These are phyloP conservation scores for Porites lutea DNA, from an alignment of 64 coral and sea anemone species.

Conservation along the genomic window DNA sequence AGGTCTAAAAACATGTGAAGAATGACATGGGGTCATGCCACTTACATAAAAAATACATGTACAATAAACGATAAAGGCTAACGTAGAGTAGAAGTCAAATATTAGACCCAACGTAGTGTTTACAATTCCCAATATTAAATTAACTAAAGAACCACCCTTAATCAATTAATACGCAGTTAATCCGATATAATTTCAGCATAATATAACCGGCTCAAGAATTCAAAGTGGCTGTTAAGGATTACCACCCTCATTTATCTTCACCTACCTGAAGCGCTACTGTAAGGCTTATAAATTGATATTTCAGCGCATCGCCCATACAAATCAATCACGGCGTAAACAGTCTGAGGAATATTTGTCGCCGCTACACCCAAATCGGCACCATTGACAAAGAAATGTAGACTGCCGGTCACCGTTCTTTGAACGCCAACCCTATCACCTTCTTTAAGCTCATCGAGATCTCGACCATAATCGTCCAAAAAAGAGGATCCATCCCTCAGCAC, in stretches of 20 bases:
- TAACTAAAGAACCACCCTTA: slow-evolving; percentile 1
- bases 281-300: slow-evolving; percentile 80
- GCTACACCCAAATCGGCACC: slow-evolving; percentile 91
- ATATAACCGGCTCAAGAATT: not conserved
- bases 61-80: no score
- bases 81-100: no score
- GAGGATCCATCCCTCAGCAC: slow-evolving; percentile 89
- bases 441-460: slow-evolving; percentile 85
- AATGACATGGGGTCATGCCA: no score
- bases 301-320: slow-evolving; percentile 97
- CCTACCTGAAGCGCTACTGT: slow-evolving; percentile 58
- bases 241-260: not conserved
- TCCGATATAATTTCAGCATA: no score
- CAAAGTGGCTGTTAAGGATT: not conserved
- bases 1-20: no score
- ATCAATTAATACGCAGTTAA: not conserved
- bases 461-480: slow-evolving; percentile 81
- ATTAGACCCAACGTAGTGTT: not conserved
- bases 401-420: slow-evolving; percentile 50
- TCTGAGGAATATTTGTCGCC: slow-evolving; percentile 72
- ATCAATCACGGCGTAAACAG: slow-evolving; percentile 91
- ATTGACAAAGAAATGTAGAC: slow-evolving; percentile 95
- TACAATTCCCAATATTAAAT: not conserved
- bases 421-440: slow-evolving; percentile 90
- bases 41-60: no score